phyloP scores from a whole-genome alignment of 2,888 invertebrate species.

The Erebia palarica region DNA sequence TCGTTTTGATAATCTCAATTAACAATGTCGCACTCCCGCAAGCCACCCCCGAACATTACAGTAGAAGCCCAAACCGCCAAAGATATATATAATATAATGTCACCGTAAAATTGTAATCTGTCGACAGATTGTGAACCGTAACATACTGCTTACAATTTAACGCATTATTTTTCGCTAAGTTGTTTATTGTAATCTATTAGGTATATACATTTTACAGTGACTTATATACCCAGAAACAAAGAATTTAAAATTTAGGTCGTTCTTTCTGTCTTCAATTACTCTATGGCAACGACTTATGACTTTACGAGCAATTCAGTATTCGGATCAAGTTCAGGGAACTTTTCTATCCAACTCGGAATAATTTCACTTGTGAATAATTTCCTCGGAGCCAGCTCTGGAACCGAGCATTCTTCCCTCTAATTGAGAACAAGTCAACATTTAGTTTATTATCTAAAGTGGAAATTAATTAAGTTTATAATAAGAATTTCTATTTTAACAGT shows the following conservation, averaged over 20 bases:
- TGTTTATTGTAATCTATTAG: too few species aligned
- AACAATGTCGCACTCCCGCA: too few species aligned
- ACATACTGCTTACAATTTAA: too few species aligned
- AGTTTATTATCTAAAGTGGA: neutral
- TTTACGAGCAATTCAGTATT: conserved; percentile 40
- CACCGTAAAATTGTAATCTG: too few species aligned
- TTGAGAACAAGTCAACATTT: conserved; percentile 8
- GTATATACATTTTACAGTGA: too few species aligned
- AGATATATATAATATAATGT: too few species aligned
- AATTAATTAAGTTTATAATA: neutral
- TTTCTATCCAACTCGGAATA: conserved; percentile 41
- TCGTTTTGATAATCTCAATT: too few species aligned
- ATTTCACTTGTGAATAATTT: conserved; percentile 41
- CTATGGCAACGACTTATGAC: conserved; percentile 38
- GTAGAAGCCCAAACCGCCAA: too few species aligned
- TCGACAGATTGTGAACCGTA: too few species aligned
- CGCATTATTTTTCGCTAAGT: too few species aligned
- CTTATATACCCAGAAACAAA: too few species aligned
- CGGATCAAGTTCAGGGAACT: conserved; percentile 40
- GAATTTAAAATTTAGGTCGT: neutral
- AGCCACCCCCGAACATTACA: too few species aligned
- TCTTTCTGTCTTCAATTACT: conserved; percentile 19
- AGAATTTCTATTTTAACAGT: neutral
- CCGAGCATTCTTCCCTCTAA: conserved; percentile 27
- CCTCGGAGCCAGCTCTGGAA: conserved; percentile 17